A percentile compares a stretch with the other conserved stretches of the same genome.
These are phyloP conservation scores for Melitaea athalia DNA, from an alignment of 2,888 invertebrate genomes.

Conservation along the genomic window DNA sequence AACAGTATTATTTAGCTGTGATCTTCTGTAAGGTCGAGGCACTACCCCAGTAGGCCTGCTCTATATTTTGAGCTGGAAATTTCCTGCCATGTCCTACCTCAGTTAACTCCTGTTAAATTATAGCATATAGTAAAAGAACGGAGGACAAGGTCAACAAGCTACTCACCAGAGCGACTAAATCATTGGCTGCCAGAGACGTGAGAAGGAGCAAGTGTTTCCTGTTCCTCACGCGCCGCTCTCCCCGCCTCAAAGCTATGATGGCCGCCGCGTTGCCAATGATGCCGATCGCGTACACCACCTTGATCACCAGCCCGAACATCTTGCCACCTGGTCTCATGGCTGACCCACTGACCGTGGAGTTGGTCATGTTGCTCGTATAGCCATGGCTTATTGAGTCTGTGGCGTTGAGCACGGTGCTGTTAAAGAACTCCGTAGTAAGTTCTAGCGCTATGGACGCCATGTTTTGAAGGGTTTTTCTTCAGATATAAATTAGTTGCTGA, in stretches of 20 bases:
- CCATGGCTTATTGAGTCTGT: neutral
- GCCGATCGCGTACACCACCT: slow-evolving; percentile 84
- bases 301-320: slow-evolving; percentile 62
- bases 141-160: neutral
- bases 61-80: no score
- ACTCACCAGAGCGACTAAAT: slow-evolving; percentile 86
- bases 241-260: slow-evolving; percentile 86
- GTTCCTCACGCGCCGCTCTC: slow-evolving; percentile 88
- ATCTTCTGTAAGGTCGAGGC: no score
- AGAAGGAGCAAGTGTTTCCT: slow-evolving; percentile 91
- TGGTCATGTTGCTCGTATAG: slow-evolving; percentile 36
- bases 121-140: no score
- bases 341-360: slow-evolving; percentile 21
- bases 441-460: slow-evolving; percentile 5
- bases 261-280: slow-evolving; percentile 90
- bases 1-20: no score
- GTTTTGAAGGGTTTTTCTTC: slow-evolving; percentile 14
- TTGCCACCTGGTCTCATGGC: slow-evolving; percentile 27
- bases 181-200: slow-evolving; percentile 89
- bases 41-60: no score
- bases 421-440: slow-evolving; percentile 17
- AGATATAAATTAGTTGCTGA: neutral
- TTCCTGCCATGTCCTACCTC: no score
- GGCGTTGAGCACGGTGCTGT: slow-evolving; percentile 7
- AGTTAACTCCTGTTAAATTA: no score